phyloP scores from a whole-genome alignment of 2,888 invertebrate genomes.

The Dugesia japonica region DNA sequence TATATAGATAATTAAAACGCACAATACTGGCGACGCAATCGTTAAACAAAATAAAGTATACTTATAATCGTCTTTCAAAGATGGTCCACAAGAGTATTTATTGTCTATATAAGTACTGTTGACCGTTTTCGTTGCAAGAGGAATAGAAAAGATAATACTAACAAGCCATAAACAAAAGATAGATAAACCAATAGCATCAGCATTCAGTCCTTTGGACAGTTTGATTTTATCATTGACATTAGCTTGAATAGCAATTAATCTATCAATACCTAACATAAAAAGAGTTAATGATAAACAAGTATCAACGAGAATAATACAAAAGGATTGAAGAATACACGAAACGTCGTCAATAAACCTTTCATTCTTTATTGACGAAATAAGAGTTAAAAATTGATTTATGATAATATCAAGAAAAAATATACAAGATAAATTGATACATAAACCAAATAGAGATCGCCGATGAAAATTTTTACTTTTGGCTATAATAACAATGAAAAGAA shows the following conservation, averaged over 20 bases:
- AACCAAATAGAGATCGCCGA: slow-evolving; percentile 4
- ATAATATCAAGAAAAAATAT: background rate
- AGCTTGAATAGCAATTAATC: background rate
- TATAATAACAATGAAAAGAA: background rate
- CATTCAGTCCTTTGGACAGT: slow-evolving; percentile 7
- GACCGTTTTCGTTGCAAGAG: background rate
- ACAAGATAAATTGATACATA: background rate
- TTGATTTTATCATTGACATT: background rate
- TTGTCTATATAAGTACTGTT: background rate
- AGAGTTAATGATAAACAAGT: slow-evolving; percentile 5
- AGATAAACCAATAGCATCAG: background rate
- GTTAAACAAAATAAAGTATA: background rate
- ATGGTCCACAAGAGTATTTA: background rate
- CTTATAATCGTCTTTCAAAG: background rate
- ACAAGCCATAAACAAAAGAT: background rate
- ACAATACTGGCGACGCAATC: background rate
- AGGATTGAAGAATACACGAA: background rate
- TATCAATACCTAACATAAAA: background rate
- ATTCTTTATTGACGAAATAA: background rate
- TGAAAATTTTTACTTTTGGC: background rate
- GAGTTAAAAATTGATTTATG: background rate
- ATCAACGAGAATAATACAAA: background rate
- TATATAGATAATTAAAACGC: background rate
- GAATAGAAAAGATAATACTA: background rate
- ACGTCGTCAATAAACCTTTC: background rate